Base-by-base conservation (phyloP, 2,113 vertebrate species). In the Cephalopholis sonnerati region DNA sequence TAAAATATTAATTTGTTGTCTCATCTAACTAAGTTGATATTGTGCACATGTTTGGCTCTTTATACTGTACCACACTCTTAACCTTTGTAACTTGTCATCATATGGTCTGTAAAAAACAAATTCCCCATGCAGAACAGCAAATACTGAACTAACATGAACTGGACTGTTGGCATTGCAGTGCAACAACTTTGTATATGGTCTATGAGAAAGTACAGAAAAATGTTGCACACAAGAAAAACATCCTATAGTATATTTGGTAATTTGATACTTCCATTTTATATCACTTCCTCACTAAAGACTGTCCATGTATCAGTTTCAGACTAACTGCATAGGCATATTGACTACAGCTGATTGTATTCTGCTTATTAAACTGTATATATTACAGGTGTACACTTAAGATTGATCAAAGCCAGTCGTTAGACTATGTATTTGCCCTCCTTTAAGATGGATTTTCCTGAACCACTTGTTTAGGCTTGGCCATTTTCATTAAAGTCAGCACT, bases 361-460 rank as follows among this genome's bases (percentile, higher is more conserved):
- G 46, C 48, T 75, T 17, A 29, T 64, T 61, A 20, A 61, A n/a
- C 29, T 74, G 7, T 24, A 20, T 67, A 46, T 17, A 20, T 27
- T 76, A 24, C 48, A n/a, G 39, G 16, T 61, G 22, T 17, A 58
- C 53, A n/a, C 13, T 51, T 6, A 2, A 12, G 32, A 22, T 20
- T 71, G 73, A 84, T 82, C 57, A 70, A 61, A 62, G 24, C 17
- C 61, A 22, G 51, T 67, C 3, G 29, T 27, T 51, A n/a, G n/a
- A 68, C 48, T 8, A 8, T 70, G 29, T 54, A 69, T 64, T 54
- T 50, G 13, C 32, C 39, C 25, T 67, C 25, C 7, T 63, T 57
- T 50, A 7, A 69, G 4, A 58, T 55, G n/a, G 22, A 64, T 77
- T 76, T 63, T 36, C 20, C 22, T 51, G 25, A 65, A 54, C 12